phyloP scores from a whole-genome alignment of 2,113 vertebrate genomes.

The Alethe diademata region DNA sequence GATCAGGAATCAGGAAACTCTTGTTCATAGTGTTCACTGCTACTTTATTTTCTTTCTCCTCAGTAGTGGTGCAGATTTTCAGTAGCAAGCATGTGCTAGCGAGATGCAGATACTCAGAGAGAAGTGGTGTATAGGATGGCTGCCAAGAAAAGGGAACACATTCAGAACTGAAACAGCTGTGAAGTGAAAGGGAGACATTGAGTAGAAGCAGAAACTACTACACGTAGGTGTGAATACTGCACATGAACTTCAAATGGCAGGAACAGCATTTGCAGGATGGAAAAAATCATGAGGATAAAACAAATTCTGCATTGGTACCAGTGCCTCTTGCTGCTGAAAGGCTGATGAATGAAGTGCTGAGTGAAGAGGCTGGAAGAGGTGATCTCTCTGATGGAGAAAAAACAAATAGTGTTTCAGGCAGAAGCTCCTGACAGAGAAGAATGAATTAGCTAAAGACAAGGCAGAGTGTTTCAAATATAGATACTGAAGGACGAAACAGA shows the following conservation, averaged over 20 bases:
- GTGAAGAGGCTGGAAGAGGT: slow-evolving; percentile 3
- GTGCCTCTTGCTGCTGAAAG: neutral
- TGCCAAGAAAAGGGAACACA: neutral
- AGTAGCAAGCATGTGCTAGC: neutral
- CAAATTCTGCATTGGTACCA: neutral
- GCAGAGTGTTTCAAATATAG: slow-evolving; percentile 49
- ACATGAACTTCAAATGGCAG: neutral
- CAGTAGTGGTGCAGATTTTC: neutral
- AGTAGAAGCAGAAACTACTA: neutral
- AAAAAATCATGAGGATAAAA: neutral
- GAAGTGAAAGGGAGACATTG: neutral
- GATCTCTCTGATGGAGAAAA: neutral
- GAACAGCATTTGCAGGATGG: neutral
- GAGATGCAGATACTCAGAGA: neutral
- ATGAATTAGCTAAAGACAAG: slow-evolving; percentile 7
- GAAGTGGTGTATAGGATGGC: neutral
- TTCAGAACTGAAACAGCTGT: neutral
- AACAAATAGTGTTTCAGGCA: neutral
- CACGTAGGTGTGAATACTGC: neutral
- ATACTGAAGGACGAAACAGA: slow-evolving; percentile 33
- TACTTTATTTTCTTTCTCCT: neutral
- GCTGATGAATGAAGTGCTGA: slow-evolving; percentile 42
- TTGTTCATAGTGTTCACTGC: neutral
- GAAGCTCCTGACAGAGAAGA: slow-evolving; percentile 30
- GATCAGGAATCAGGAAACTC: neutral